These are phyloP conservation scores for Acipenser ruthenus DNA, from an alignment of 2,797 vertebrate species.

Conservation along the genomic window DNA sequence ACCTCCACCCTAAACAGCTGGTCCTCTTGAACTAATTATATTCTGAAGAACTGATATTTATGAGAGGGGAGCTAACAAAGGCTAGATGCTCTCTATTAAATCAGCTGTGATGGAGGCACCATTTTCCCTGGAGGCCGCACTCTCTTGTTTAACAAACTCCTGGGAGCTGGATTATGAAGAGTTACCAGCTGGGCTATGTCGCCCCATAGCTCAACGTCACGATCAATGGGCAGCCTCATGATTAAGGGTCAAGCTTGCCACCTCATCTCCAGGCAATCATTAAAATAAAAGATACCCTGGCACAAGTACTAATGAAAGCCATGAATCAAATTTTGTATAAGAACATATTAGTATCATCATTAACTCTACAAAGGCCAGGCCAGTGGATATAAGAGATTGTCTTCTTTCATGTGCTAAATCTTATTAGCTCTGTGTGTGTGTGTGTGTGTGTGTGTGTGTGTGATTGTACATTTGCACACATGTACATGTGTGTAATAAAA, in stretches of 20 bases:
- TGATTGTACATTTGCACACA: not conserved
- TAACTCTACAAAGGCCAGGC: conserved; percentile 65
- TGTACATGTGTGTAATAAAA: too few relatives aligned
- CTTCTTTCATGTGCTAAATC: conserved; percentile 25
- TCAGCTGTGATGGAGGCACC: conserved; percentile 16
- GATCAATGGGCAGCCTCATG: conserved; percentile 77
- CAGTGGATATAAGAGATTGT: conserved; percentile 53
- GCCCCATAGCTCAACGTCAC: conserved; percentile 72
- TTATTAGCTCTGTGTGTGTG: not conserved
- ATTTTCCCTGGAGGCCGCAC: conserved; percentile 32
- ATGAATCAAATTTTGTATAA: conserved; percentile 84
- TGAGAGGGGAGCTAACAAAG: conserved; percentile 17
- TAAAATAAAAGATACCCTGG: conserved; percentile 70
- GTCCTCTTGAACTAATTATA: conserved; percentile 24
- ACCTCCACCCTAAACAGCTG: conserved; percentile 16
- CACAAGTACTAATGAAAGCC: conserved; percentile 89
- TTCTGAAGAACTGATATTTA: conserved; percentile 27
- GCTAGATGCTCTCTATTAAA: conserved; percentile 21
- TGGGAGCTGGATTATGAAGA: conserved; percentile 83
- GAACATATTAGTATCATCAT: conserved; percentile 70
- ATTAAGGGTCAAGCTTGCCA: conserved; percentile 97
- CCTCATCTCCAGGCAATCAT: conserved; percentile 96
- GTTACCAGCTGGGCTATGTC: conserved; percentile 41
- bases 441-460: not conserved
- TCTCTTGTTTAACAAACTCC: conserved; percentile 63